phyloP scores from a whole-genome alignment of 2,797 vertebrate species.

The Sternarchorhynchus goeldii region DNA sequence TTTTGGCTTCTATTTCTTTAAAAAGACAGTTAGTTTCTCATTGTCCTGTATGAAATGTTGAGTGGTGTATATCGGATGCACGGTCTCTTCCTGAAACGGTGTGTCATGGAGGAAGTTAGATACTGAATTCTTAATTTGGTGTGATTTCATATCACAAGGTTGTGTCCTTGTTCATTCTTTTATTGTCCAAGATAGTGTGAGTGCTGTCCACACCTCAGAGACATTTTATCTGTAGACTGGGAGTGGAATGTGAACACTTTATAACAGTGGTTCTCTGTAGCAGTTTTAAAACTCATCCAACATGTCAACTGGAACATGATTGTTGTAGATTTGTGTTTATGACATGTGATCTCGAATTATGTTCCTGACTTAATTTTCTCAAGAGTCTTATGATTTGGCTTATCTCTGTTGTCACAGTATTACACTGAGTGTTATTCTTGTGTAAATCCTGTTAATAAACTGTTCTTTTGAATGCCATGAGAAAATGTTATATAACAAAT shows the following conservation, averaged over 20 bases:
- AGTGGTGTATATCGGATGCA: not conserved
- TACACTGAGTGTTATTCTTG: constrained; percentile 60
- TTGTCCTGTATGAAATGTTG: not conserved
- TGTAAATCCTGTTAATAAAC: constrained; percentile 52
- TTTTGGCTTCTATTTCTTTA: not conserved
- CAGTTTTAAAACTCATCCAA: constrained; percentile 3
- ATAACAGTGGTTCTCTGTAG: not conserved
- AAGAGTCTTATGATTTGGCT: constrained; percentile 12
- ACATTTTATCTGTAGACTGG: not conserved
- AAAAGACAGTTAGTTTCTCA: not conserved
- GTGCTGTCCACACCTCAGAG: not conserved
- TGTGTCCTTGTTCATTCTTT: not conserved
- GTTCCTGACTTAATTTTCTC: not conserved
- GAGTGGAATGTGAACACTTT: not conserved
- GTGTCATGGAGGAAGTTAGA: not conserved
- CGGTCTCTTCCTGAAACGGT: not conserved
- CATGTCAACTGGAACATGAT: not conserved
- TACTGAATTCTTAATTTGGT: constrained; percentile 12
- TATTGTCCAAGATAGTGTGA: not conserved
- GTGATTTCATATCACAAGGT: not conserved
- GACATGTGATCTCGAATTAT: not conserved
- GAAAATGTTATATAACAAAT: constrained; percentile 52
- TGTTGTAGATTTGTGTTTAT: not conserved
- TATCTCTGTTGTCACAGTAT: constrained; percentile 62
- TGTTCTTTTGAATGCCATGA: constrained; percentile 57